phyloP scores from a whole-genome alignment of 2,888 invertebrate species.

The Rhorus exstirpatorius region DNA sequence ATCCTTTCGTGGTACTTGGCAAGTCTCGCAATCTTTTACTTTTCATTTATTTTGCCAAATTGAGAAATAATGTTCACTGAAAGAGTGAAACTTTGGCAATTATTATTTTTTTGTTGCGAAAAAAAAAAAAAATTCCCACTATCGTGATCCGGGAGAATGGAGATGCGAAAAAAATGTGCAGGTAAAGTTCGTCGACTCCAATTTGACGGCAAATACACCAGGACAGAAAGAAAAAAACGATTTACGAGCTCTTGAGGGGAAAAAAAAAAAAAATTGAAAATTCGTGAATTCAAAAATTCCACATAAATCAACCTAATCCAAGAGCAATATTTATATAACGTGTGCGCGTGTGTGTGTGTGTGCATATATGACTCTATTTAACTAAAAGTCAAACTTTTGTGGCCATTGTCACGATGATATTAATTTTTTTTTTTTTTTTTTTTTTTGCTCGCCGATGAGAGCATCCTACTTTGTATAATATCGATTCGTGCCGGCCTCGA shows the following conservation, averaged over 20 bases:
- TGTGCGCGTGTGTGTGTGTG: no score
- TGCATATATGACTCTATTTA: no score
- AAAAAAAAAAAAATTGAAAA: slow-evolving; percentile 15
- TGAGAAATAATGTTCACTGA: neutral
- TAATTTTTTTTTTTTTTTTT: no score
- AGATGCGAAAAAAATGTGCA: slow-evolving; percentile 8
- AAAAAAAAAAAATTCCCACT: slow-evolving; percentile 1
- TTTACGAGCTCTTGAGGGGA: slow-evolving; percentile 14
- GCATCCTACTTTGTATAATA: neutral
- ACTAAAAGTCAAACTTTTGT: neutral
- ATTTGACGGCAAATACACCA: slow-evolving; percentile 23
- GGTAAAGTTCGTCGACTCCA: slow-evolving; percentile 36
- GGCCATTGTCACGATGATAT: no score
- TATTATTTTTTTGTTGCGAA: neutral
- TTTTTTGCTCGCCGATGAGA: neutral
- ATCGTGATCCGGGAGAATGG: neutral
- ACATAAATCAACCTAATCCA: slow-evolving; percentile 9
- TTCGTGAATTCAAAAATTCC: neutral
- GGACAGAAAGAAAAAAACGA: slow-evolving; percentile 2
- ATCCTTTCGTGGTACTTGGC: no score
- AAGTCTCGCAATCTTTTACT: neutral
- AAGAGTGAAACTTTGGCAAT: slow-evolving; percentile 2
- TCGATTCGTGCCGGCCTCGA: slow-evolving; percentile 61
- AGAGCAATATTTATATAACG: no score
- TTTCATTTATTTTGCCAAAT: neutral